Conservation (phyloP, 2,797 vertebrate genomes). For the Thaleichthys pacificus region DNA sequence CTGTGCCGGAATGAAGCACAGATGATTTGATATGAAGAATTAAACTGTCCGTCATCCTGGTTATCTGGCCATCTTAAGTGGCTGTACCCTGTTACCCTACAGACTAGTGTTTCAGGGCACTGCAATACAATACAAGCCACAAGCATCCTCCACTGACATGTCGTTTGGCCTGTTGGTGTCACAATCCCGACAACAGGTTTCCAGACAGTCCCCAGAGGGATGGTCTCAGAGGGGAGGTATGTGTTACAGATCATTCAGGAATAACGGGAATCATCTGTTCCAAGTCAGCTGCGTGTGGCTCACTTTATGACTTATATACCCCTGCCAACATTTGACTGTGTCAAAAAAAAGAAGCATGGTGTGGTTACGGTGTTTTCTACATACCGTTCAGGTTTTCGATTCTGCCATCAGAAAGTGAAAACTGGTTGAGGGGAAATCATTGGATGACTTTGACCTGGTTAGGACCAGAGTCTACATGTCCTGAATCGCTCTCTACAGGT, state of each 20-base stretch:
- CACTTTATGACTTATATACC: not conserved
- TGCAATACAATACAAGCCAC: slow-evolving; percentile 78
- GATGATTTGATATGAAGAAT: slow-evolving; percentile 75
- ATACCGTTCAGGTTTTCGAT: no score
- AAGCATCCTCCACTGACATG: slow-evolving; percentile 71
- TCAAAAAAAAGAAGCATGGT: no score
- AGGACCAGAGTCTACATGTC: not conserved
- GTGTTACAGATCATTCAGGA: slow-evolving; percentile 38
- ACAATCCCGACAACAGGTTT: slow-evolving; percentile 67
- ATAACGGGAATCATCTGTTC: slow-evolving; percentile 23
- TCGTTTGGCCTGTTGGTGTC: slow-evolving; percentile 74
- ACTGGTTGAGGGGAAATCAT: no score
- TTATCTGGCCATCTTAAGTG: slow-evolving; percentile 81
- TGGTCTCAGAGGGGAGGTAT: slow-evolving; percentile 53
- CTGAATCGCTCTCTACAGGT: not conserved
- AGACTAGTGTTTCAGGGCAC: slow-evolving; percentile 74
- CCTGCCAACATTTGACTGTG: not conserved
- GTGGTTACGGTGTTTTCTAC: no score
- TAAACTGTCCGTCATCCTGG: slow-evolving; percentile 68
- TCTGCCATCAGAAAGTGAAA: no score
- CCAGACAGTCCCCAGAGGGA: slow-evolving; percentile 45
- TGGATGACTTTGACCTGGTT: not conserved
- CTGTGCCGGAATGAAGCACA: slow-evolving; percentile 35
- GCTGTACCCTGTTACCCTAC: slow-evolving; percentile 76
- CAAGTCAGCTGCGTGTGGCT: slow-evolving; percentile 27